Base-by-base conservation (phyloP, 2,888 invertebrate genomes). In the Shargacucullia verbasci region DNA sequence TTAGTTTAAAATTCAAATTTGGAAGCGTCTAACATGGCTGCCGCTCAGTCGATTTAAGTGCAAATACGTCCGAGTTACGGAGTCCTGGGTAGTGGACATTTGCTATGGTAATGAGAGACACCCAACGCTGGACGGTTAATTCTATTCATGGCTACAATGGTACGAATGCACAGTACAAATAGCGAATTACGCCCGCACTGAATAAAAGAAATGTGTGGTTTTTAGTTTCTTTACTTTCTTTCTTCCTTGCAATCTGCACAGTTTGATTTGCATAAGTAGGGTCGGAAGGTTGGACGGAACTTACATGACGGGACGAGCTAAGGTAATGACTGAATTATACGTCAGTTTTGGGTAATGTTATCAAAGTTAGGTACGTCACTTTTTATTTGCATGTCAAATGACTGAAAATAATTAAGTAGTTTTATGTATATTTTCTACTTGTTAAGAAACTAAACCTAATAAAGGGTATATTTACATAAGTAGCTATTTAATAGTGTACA, bases 1-100 rank as follows among this genome's bases (percentile, higher is more conserved):
- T 92, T 91, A 91, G 87, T 91, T 92, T 91, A 90, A 92, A 91
- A 91, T 91, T 91, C 87, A 91, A 91, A 92, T 91, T 91, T 78
- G 82, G 82, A 76, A 85, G 72, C 87, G 87, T 89, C 86, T 88
- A 89, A 87, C 88, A 84, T 81, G 81, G 79, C 81, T 79, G 80
- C 78, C 66, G 75, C 78, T 69, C 71, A 71, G 75, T 71, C 78
- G 78, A 76, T 76, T 83, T 84, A 83, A 83, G 87, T 86, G 86
- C 84, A 84, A 88, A 88, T 86, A 85, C 86, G 75, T 64, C 80
- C 76, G 76, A 83, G 80, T 83, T 73, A 70, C 79, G 76, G 81
- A 84, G 85, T 80, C 75, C 72, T 52, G 56, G 55, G 49, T 43
- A 62, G 78, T 75, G 84, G 83, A 80, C 85, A 84, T 81, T 82